Percentiles rank a stretch among this genome's conserved stretches.
Conservation (phyloP, 2,888 invertebrate species). For the Eupeodes latifasciatus region DNA sequence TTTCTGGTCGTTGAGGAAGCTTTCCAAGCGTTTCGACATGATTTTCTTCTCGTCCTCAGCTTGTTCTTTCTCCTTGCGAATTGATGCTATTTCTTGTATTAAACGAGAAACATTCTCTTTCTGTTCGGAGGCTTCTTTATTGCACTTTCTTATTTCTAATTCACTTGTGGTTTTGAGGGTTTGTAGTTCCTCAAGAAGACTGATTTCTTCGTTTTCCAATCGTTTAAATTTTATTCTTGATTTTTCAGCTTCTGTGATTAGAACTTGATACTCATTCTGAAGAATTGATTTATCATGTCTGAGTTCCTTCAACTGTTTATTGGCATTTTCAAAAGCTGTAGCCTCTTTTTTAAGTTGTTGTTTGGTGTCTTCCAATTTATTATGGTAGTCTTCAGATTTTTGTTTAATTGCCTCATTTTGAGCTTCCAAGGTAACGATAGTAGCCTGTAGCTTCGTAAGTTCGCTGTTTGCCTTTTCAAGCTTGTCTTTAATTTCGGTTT, state of each 20-base stretch:
- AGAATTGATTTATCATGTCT: slow-evolving; percentile 49
- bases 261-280: slow-evolving; percentile 68
- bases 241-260: slow-evolving; percentile 65
- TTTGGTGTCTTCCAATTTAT: slow-evolving; percentile 6
- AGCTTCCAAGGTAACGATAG: neutral
- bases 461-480: neutral
- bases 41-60: slow-evolving; percentile 72
- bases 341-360: slow-evolving; percentile 34
- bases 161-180: slow-evolving; percentile 44
- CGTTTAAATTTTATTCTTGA: slow-evolving; percentile 59
- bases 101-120: slow-evolving; percentile 78
- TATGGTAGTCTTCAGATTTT: slow-evolving; percentile 11
- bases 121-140: slow-evolving; percentile 71
- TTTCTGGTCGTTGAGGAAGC: slow-evolving; percentile 57
- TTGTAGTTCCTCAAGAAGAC: slow-evolving; percentile 64
- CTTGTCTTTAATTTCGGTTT: neutral
- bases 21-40: slow-evolving; percentile 72
- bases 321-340: slow-evolving; percentile 46
- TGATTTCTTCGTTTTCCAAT: slow-evolving; percentile 45
- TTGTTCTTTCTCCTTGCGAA: slow-evolving; percentile 77
- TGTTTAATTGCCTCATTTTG: slow-evolving; percentile 3
- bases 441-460: neutral
- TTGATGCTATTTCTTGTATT: slow-evolving; percentile 77
- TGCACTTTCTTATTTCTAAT: slow-evolving; percentile 67
- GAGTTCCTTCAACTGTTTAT: slow-evolving; percentile 65